Evolutionary conservation across 2,797 vertebrate genomes (phyloP).

Genomic region (Sphaeramia orbicularis): DNA sequence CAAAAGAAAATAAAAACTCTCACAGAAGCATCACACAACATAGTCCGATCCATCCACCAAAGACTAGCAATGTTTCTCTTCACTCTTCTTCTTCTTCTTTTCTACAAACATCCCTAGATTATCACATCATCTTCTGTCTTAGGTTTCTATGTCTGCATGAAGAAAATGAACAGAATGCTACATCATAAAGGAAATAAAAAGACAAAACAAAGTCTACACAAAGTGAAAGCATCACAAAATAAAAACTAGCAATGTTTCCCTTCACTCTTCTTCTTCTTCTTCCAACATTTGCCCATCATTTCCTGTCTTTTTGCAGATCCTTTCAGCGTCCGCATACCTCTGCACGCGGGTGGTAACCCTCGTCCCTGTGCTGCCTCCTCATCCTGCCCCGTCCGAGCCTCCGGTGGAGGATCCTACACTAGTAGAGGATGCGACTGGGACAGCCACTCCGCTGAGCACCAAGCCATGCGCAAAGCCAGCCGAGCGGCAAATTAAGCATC

Average conservation of each 20-base stretch:
- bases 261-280: too few species aligned
- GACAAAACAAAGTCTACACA: too few species aligned
- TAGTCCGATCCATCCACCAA: background rate
- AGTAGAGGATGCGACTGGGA: constrained; percentile 66
- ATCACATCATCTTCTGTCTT: background rate
- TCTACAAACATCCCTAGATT: background rate
- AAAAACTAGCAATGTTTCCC: too few species aligned
- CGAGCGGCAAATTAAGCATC: constrained; percentile 81
- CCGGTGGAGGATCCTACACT: constrained; percentile 47
- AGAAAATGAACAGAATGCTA: too few species aligned
- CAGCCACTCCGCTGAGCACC: constrained; percentile 73
- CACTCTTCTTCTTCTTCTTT: too few species aligned
- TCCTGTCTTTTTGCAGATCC: too few species aligned
- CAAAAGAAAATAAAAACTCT: background rate
- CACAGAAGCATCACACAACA: background rate
- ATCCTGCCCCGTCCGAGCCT: constrained; percentile 67
- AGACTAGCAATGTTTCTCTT: too few species aligned
- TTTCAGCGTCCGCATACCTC: constrained; percentile 69
- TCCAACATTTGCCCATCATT: too few species aligned
- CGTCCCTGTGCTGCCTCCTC: constrained; percentile 80
- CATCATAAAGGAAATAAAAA: too few species aligned
- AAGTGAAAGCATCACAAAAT: too few species aligned
- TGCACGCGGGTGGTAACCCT: constrained; percentile 64
- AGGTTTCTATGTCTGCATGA: too few species aligned
- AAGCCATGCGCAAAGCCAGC: constrained; percentile 75